Conservation (phyloP, 2,113 vertebrate species). For the Apaloderma vittatum region DNA sequence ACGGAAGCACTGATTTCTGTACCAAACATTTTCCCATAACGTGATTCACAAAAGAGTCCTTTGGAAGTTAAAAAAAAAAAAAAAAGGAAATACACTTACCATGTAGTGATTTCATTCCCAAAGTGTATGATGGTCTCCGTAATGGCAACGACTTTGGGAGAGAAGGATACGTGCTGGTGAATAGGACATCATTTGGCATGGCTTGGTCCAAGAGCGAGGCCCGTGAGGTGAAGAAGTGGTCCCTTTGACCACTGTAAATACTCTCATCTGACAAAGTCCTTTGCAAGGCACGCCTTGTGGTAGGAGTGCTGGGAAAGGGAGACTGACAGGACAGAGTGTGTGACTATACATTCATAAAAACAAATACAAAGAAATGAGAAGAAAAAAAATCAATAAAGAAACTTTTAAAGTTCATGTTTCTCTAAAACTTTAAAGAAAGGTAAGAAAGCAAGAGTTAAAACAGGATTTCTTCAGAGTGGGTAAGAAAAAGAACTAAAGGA, state of each 20-base stretch:
- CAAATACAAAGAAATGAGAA: conserved; percentile 21
- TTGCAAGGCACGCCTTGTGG: conserved; percentile 89
- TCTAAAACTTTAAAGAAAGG: too few relatives aligned
- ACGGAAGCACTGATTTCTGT: not conserved
- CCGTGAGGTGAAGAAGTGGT: conserved; percentile 83
- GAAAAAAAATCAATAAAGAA: conserved; percentile 22
- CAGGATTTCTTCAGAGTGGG: not conserved
- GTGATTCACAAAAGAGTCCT: not conserved
- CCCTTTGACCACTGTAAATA: conserved; percentile 93
- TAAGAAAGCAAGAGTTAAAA: not conserved
- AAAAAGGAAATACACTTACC: conserved; percentile 74
- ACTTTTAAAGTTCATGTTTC: not conserved
- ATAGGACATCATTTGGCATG: conserved; percentile 90
- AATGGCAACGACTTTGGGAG: conserved; percentile 87
- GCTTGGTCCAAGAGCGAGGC: conserved; percentile 86
- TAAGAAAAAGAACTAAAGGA: not conserved
- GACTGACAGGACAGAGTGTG: conserved; percentile 83
- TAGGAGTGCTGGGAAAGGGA: conserved; percentile 85
- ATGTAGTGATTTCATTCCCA: conserved; percentile 93
- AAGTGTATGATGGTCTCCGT: conserved; percentile 89
- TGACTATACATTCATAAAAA: conserved; percentile 61
- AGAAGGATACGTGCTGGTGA: conserved; percentile 93
- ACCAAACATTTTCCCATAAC: not conserved
- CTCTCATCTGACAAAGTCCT: conserved; percentile 95
- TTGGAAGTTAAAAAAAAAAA: not conserved